Percentiles rank a stretch among this genome's conserved stretches.
phyloP scores from a whole-genome alignment of 2,797 vertebrate genomes.

The Danio kyathit region DNA sequence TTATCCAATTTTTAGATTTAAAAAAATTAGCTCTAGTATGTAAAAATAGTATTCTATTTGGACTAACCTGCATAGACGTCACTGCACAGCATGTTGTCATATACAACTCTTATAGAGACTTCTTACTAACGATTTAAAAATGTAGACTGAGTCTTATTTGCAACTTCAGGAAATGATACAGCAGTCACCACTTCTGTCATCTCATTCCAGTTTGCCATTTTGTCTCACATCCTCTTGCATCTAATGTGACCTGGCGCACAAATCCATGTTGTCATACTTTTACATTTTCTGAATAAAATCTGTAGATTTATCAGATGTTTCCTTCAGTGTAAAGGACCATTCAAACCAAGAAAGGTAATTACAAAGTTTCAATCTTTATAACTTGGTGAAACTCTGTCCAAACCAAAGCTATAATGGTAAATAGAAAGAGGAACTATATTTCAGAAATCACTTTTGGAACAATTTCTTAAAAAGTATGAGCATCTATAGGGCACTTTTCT shows the following conservation, averaged over 20 bases:
- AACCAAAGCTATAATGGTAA: too few species aligned
- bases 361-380: too few species aligned
- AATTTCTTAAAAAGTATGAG: too few species aligned
- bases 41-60: neutral
- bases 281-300: conserved; percentile 4
- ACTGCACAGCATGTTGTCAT: conserved; percentile 62
- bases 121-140: conserved; percentile 21
- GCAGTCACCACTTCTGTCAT: conserved; percentile 35
- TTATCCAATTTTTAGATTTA: neutral
- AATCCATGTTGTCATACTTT: neutral
- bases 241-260: neutral
- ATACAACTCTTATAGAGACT: neutral
- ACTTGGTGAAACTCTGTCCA: too few species aligned
- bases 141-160: conserved; percentile 17
- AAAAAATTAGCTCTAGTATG: neutral
- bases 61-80: conserved; percentile 72
- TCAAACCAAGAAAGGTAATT: too few species aligned
- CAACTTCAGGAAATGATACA: conserved; percentile 64
- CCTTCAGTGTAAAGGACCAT: too few species aligned
- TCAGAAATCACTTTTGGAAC: too few species aligned
- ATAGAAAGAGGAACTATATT: too few species aligned
- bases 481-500: too few species aligned
- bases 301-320: too few species aligned
- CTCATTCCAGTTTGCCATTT: conserved; percentile 42
- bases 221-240: conserved; percentile 9